Percentiles rank a stretch among this genome's conserved stretches.
These are phyloP conservation scores for Callithrix jacchus DNA, from an alignment of 2,113 vertebrate species.

Conservation along the genomic window DNA sequence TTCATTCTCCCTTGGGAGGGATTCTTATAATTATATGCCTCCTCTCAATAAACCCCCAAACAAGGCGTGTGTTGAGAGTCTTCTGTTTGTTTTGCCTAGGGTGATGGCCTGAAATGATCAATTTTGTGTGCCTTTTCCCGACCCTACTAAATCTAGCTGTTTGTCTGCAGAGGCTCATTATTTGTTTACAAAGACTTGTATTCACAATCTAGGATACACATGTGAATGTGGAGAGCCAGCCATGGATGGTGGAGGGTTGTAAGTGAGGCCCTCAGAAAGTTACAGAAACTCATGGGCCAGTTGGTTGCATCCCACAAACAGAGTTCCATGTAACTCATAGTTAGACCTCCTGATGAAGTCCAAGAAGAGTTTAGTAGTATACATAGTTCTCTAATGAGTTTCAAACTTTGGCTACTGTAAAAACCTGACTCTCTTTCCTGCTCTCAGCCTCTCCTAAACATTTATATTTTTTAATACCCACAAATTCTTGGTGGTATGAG, in stretches of 20 bases:
- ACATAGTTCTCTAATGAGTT: too few species aligned
- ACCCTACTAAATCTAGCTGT: not conserved
- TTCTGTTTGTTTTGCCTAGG: not conserved
- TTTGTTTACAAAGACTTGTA: not conserved
- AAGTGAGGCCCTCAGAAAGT: fast-evolving
- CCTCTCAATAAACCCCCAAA: not conserved
- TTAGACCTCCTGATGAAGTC: not conserved
- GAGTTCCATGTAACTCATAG: not conserved
- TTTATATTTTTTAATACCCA: not conserved
- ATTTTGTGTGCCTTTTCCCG: not conserved
- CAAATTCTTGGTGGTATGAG: not conserved
- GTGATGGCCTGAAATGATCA: not conserved
- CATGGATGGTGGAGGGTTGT: not conserved
- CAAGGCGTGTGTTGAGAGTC: fast-evolving
- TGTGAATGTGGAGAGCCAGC: not conserved
- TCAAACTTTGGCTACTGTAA: not conserved
- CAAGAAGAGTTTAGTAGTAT: not conserved
- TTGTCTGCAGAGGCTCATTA: not conserved
- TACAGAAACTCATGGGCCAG: fast-evolving
- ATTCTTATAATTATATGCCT: not conserved
- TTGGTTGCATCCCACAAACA: not conserved
- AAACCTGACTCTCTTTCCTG: not conserved
- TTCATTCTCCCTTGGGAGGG: not conserved
- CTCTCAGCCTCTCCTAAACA: not conserved
- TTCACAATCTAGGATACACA: not conserved